These are phyloP conservation scores for Crypturellus undulatus DNA, from an alignment of 2,113 vertebrate species.

Conservation along the genomic window DNA sequence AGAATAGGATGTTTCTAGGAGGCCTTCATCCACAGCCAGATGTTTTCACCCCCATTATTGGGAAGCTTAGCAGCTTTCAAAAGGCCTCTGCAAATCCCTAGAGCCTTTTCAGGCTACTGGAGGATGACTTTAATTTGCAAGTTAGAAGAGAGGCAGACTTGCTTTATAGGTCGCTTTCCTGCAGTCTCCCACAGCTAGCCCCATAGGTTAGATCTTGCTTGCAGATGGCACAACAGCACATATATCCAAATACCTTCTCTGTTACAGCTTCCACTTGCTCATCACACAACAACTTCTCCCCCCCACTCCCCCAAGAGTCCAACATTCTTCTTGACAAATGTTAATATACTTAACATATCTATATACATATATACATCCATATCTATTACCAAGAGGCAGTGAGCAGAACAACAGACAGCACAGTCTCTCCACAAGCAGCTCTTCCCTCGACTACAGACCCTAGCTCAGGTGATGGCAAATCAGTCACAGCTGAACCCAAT, in stretches of 20 bases:
- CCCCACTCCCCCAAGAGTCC: background rate
- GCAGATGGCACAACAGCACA: constrained; percentile 18
- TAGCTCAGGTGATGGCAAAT: background rate
- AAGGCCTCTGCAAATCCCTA: constrained; percentile 72
- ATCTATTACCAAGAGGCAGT: background rate
- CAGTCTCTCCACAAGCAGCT: background rate
- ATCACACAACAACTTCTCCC: constrained; percentile 39
- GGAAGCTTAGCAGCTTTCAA: constrained; percentile 71
- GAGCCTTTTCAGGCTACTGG: constrained; percentile 80
- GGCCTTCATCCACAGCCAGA: constrained; percentile 81
- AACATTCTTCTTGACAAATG: constrained; percentile 59
- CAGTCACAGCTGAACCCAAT: background rate
- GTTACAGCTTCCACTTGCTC: constrained; percentile 65
- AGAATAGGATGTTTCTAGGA: constrained; percentile 49
- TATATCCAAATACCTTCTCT: constrained; percentile 69
- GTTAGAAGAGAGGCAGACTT: constrained; percentile 81
- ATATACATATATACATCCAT: background rate
- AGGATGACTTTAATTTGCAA: constrained; percentile 86
- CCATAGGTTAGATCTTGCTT: constrained; percentile 64
- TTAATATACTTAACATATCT: background rate
- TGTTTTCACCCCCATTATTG: constrained; percentile 57
- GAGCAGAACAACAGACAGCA: background rate
- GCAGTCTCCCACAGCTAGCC: background rate
- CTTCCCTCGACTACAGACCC: background rate
- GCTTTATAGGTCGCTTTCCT: constrained; percentile 78